These are phyloP conservation scores for Scaptomyza pallida DNA, from an alignment of 1,140 invertebrate genomes.

Conservation along the genomic window DNA sequence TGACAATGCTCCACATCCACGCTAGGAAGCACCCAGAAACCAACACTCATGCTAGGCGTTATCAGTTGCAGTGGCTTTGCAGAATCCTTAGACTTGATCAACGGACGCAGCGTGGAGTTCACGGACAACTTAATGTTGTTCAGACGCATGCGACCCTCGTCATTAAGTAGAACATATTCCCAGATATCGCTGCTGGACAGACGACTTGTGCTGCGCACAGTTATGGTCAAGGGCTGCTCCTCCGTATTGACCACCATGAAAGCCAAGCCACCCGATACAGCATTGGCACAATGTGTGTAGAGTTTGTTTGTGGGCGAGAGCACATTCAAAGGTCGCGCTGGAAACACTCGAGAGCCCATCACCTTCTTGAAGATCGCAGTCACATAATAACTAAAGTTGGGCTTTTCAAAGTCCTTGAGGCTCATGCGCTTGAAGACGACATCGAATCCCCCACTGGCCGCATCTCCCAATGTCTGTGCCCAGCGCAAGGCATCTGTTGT, in stretches of 20 bases:
- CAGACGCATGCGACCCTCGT: constrained; percentile 54
- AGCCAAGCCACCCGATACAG: constrained; percentile 69
- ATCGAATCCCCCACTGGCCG: constrained; percentile 77
- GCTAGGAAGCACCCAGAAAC: constrained; percentile 76
- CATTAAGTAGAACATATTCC: constrained; percentile 67
- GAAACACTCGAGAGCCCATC: constrained; percentile 79
- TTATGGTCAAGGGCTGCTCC: constrained; percentile 61
- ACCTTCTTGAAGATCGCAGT: constrained; percentile 78
- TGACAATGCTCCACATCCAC: constrained; percentile 79
- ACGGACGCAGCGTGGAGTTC: constrained; percentile 64
- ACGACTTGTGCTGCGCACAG: constrained; percentile 58
- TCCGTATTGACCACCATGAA: constrained; percentile 81
- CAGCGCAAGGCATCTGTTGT: constrained; percentile 70
- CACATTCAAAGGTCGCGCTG: constrained; percentile 61
- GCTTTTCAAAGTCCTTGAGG: constrained; percentile 59
- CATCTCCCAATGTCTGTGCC: constrained; percentile 79
- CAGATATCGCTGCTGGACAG: constrained; percentile 67
- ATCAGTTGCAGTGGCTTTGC: constrained; percentile 60
- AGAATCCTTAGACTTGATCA: constrained; percentile 56
- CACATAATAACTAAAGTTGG: constrained; percentile 71
- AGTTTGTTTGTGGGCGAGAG: constrained; percentile 69
- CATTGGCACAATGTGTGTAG: constrained; percentile 79
- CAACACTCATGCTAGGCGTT: constrained; percentile 73
- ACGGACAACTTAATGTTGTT: constrained; percentile 62
- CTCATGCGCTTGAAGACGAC: constrained; percentile 72